These are phyloP conservation scores for Dryobota labecula DNA, from an alignment of 2,888 invertebrate species.

Conservation along the genomic window DNA sequence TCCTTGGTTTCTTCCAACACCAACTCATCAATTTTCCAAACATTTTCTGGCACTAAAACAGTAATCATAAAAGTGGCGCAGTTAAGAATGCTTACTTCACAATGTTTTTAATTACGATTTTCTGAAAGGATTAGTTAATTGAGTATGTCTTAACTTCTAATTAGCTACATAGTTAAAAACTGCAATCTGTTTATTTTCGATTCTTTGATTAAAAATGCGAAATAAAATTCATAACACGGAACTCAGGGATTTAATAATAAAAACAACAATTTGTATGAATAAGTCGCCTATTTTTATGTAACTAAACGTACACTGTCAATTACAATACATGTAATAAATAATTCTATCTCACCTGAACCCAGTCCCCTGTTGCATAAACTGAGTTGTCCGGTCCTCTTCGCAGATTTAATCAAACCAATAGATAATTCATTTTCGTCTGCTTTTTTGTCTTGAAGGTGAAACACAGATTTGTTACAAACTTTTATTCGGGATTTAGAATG, in stretches of 20 bases:
- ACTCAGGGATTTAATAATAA: background rate
- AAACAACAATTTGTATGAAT: background rate
- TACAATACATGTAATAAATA: conserved; percentile 24
- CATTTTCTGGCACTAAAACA: conserved; percentile 92
- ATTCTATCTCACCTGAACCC: conserved; percentile 91
- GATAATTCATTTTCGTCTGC: conserved; percentile 93
- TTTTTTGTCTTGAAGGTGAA: conserved; percentile 93
- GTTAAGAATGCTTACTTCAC: background rate
- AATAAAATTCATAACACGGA: background rate
- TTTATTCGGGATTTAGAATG: conserved; percentile 82
- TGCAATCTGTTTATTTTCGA: background rate
- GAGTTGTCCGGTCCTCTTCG: conserved; percentile 94
- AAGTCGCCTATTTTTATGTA: background rate
- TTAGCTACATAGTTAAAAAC: background rate
- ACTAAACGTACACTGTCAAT: background rate
- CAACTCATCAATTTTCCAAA: conserved; percentile 93
- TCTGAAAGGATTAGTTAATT: background rate
- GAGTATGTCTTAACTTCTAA: background rate
- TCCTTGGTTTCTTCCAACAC: conserved; percentile 91
- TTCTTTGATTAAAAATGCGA: background rate
- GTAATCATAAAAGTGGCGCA: background rate
- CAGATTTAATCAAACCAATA: conserved; percentile 93
- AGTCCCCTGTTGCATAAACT: conserved; percentile 94
- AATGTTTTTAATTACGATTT: background rate
- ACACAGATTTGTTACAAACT: conserved; percentile 89